These are phyloP conservation scores for Geothlypis trichas DNA, from an alignment of 2,113 vertebrate species.

Conservation along the genomic window DNA sequence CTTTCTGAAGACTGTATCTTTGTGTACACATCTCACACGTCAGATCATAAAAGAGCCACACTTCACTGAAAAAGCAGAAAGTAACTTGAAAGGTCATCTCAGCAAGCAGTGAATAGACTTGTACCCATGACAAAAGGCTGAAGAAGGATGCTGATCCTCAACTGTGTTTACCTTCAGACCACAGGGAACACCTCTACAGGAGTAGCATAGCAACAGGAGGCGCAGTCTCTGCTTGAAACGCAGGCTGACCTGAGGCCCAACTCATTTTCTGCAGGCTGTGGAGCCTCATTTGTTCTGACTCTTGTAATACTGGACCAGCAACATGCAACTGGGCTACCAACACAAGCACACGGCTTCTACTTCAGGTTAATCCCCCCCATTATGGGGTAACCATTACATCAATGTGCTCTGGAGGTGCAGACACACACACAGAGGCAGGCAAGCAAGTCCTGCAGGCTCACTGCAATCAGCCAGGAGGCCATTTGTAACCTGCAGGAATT, in stretches of 20 bases:
- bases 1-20: not conserved
- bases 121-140: not conserved
- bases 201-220: accelerated
- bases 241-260: not conserved
- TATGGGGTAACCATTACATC: not conserved
- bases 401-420: not conserved
- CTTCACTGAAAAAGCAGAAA: not conserved
- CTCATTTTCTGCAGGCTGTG: not conserved
- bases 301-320: not conserved
- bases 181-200: not conserved
- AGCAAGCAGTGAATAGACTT: not conserved
- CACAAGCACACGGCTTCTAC: not conserved
- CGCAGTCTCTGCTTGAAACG: not conserved
- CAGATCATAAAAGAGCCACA: not conserved
- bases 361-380: not conserved
- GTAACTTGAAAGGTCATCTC: not conserved
- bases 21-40: not conserved
- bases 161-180: not conserved
- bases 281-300: not conserved
- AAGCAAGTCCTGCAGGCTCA: not conserved
- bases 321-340: not conserved
- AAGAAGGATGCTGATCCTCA: not conserved
- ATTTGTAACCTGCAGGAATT: not conserved
- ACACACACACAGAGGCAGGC: not conserved
- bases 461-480: not conserved